These are phyloP conservation scores for Probosciger aterrimus DNA, from an alignment of 2,113 vertebrate species.

Conservation along the genomic window DNA sequence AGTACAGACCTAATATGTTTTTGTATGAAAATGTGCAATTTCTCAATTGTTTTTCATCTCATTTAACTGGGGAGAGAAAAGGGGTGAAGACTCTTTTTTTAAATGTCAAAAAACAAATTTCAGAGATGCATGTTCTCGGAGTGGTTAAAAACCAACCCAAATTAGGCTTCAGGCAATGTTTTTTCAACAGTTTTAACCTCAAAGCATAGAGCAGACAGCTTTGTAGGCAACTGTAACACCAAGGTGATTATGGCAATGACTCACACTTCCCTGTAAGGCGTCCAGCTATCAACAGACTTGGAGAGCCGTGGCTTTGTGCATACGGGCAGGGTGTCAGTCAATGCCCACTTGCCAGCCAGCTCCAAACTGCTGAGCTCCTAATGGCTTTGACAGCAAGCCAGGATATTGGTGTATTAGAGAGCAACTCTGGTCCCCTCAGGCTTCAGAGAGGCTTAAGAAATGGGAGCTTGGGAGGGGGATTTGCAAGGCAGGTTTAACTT, in stretches of 20 bases:
- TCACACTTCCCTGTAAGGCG: conserved; percentile 62
- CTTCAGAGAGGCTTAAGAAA: not conserved
- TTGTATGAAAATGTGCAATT: not conserved
- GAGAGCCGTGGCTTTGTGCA: conserved; percentile 6
- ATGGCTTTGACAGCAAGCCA: not conserved
- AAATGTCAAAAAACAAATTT: not conserved
- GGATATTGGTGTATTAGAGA: not conserved
- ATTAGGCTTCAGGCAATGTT: conserved; percentile 34
- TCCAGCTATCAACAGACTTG: conserved; percentile 49
- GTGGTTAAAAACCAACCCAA: conserved; percentile 23
- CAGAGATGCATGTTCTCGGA: not conserved
- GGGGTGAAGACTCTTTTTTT: not conserved
- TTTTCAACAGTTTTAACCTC: conserved; percentile 51
- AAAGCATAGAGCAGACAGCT: conserved; percentile 55
- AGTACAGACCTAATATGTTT: not conserved
- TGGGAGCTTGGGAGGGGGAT: not conserved
- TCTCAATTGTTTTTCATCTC: not conserved
- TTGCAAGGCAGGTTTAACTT: not conserved
- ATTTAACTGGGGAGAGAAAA: not conserved
- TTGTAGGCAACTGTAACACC: conserved; percentile 55
- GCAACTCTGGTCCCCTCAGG: not conserved
- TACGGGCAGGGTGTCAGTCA: conserved; percentile 17
- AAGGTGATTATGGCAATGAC: conserved; percentile 61
- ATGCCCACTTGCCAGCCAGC: conserved; percentile 29
- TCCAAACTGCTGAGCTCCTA: not conserved